phyloP scores from a whole-genome alignment of 2,888 invertebrate genomes.

The Venustoraphidia nigricollis region DNA sequence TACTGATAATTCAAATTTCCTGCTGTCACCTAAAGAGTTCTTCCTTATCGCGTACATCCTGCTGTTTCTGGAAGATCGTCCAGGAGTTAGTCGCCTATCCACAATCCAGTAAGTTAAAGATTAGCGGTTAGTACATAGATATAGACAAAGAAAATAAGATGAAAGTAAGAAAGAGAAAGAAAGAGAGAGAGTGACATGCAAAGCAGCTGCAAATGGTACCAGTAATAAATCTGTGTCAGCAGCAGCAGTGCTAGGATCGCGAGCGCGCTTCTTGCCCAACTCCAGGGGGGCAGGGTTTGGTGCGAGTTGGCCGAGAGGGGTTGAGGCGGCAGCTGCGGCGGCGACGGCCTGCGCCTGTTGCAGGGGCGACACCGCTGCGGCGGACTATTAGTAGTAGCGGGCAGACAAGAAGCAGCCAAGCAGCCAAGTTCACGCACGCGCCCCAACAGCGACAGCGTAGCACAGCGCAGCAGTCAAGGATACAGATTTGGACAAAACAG shows the following conservation, averaged over 20 bases:
- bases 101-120: conserved; percentile 11
- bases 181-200: conserved; percentile 38
- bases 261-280: conserved; percentile 92
- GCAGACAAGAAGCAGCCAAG: conserved; percentile 22
- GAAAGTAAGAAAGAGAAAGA: conserved; percentile 20
- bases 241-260: conserved; percentile 41
- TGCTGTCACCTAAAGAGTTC: no score
- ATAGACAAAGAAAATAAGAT: conserved; percentile 20
- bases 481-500: background rate
- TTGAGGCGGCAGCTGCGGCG: conserved; percentile 45
- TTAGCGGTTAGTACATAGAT: conserved; percentile 9
- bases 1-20: no score
- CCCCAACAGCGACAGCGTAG: conserved; percentile 19
- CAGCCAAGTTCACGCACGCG: conserved; percentile 25
- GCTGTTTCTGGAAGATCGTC: no score
- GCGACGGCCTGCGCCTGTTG: conserved; percentile 43
- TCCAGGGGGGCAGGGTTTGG: conserved; percentile 59
- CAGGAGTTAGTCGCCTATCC: background rate
- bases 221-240: conserved; percentile 82
- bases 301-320: conserved; percentile 34
- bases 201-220: conserved; percentile 63
- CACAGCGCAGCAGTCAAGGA: conserved; percentile 1
- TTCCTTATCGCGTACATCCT: no score
- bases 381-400: conserved; percentile 34
- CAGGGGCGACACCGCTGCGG: conserved; percentile 36